A percentile compares a stretch with the other conserved stretches of the same genome.
Evolutionary conservation across 2,797 vertebrate species (phyloP).

Genomic region (Malacoctenus gilli): DNA sequence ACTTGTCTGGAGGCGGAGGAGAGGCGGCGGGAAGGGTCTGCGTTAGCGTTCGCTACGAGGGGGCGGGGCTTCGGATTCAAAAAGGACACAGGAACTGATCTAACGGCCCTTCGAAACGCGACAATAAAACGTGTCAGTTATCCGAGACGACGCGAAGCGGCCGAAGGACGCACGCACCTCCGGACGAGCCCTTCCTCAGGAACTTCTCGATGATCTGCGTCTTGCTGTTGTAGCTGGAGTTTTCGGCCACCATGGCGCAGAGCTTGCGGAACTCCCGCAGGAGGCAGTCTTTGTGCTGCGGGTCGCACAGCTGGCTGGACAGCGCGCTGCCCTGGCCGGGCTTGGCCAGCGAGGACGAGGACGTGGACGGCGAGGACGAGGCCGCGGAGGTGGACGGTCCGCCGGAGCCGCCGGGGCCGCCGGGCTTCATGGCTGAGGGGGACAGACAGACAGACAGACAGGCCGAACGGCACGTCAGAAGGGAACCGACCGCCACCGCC

Average conservation of each 20-base stretch:
- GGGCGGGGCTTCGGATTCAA: no score
- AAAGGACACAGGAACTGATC: no score
- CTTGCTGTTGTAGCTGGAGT: constrained; percentile 93
- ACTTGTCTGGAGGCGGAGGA: constrained; percentile 82
- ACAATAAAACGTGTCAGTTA: no score
- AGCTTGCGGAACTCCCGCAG: constrained; percentile 94
- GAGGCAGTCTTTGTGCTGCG: constrained; percentile 92
- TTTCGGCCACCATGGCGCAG: constrained; percentile 91
- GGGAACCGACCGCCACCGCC: no score
- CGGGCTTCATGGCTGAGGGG: constrained; percentile 75
- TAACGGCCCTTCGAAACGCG: no score
- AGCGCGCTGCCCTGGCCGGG: constrained; percentile 74
- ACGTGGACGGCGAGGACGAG: constrained; percentile 35
- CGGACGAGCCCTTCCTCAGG: constrained; percentile 87
- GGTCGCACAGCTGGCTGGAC: constrained; percentile 86
- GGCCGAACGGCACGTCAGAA: no score
- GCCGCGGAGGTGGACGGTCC: constrained; percentile 47
- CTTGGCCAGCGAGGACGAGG: constrained; percentile 47
- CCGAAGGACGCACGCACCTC: constrained; percentile 78
- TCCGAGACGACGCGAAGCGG: no score
- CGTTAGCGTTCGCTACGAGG: no score
- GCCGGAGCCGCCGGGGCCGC: constrained; percentile 60
- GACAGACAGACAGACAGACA: not conserved
- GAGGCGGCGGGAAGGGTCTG: no score
- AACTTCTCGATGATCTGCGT: constrained; percentile 96